A percentile compares a stretch with the other conserved stretches of the same genome.
Evolutionary conservation across 53 echinoderm and acorn worm genomes (phyloP).

Genomic region (Paracentrotus lividus): DNA sequence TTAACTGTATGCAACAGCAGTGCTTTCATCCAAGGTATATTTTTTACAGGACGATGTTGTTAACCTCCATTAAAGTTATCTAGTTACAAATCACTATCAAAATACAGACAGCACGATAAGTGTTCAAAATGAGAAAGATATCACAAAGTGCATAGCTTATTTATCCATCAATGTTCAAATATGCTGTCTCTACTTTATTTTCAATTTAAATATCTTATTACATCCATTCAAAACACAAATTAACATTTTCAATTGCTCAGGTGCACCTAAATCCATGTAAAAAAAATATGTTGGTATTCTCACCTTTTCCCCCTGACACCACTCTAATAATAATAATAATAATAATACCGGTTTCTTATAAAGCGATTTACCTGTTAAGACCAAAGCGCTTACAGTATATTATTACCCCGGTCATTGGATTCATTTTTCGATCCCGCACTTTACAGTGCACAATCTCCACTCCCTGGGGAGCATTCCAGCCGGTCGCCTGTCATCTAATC

Average conservation of each 20-base stretch:
- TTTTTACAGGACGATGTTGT: neutral
- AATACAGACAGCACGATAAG: slow-evolving; percentile 42
- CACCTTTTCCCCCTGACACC: no score
- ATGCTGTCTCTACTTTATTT: neutral
- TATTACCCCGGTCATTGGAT: no score
- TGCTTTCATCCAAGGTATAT: neutral
- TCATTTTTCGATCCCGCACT: no score
- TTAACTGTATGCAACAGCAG: neutral
- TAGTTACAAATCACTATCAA: slow-evolving; percentile 28
- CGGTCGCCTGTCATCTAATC: no score
- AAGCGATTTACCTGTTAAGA: no score
- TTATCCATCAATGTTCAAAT: neutral
- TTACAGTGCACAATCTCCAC: no score
- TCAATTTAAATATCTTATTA: neutral
- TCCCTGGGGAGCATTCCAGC: no score
- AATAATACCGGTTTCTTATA: no score
- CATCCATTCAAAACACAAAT: neutral
- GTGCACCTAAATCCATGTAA: neutral
- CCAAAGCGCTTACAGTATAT: no score
- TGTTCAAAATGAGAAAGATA: neutral
- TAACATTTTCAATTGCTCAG: neutral
- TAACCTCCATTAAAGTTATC: neutral
- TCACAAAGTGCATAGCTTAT: neutral
- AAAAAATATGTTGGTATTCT: no score
- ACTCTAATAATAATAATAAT: no score